Base-by-base conservation (phyloP, 2,797 vertebrate genomes). In the Chiroxiphia lanceolata region DNA sequence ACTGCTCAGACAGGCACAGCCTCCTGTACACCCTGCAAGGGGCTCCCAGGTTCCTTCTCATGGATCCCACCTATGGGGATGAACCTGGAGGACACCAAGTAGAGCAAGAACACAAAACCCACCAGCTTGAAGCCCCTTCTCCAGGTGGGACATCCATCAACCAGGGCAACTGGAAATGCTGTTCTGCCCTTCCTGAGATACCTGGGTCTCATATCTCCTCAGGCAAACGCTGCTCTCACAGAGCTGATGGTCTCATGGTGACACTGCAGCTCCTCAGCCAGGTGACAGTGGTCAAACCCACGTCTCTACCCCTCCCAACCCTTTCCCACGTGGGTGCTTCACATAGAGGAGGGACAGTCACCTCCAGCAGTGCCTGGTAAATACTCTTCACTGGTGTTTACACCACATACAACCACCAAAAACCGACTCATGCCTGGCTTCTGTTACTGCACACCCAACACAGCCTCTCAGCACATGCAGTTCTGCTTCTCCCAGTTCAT, bases 1-100 rank as follows among this genome's bases (percentile, higher is more conserved):
- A 19, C 31, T 6, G 17, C 40, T 82, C 40, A 79, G 34, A 36
- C 26, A 4, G 19, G 21, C 13, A 47, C 1, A 0, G 26, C 6
- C 38, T 63, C 33, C 6, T 31, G 25, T 6, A 34, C 7, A 10
- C 21, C 22, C 63, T 69, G 22, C 21, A 57, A 85, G 4, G 38
- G 14, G 23, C 6, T 93, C 21, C 26, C 36, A 59, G 13, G 34
- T 16, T 67, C 15, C 29, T 44, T 61, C 44, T 51, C 40, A 26
- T 0, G 1, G 64, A 91, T 44, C 18, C 15, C 45, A 63, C 0
- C 1, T 0, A 0, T 0, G 12, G 36, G 36, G 69, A 6, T 20
- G 45, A 47, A 34, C 12, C 26, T 65, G 42, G 23, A 82, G 13
- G 36, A 75, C 9, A 33, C 4, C 26, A 67, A 65, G 59, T 18